Evolutionary conservation across 2,113 vertebrate species (phyloP).

Genomic region (Gavialis gangeticus): DNA sequence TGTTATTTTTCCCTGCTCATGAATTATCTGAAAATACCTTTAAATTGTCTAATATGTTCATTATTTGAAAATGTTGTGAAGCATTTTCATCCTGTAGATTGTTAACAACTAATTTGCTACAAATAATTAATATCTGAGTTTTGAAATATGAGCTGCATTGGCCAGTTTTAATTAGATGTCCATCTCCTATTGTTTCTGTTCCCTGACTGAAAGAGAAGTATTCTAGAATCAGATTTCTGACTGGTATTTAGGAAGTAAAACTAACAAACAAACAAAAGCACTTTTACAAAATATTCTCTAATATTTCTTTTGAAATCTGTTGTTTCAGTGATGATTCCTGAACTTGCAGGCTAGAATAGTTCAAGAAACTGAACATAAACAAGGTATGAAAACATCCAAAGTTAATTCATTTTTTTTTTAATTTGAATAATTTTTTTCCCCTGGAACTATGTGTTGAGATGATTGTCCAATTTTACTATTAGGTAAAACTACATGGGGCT

Average conservation of each 20-base stretch:
- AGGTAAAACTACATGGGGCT: too few relatives aligned
- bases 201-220: background rate
- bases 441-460: too few relatives aligned
- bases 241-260: background rate
- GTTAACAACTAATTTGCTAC: background rate
- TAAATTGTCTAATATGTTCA: background rate
- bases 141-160: background rate
- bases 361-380: too few relatives aligned
- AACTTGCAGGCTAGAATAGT: too few relatives aligned
- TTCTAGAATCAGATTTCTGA: background rate
- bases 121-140: background rate
- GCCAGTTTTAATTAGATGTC: rapidly evolving
- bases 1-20: background rate
- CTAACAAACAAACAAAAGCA: background rate
- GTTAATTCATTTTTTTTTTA: too few relatives aligned
- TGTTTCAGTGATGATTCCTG: background rate
- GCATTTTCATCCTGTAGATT: background rate
- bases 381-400: too few relatives aligned
- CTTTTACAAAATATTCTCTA: background rate
- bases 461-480: too few relatives aligned
- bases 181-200: rapidly evolving
- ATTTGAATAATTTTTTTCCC: too few relatives aligned
- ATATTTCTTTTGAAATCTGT: background rate
- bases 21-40: background rate
- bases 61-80: background rate